These are phyloP conservation scores for Cirrhinus molitorella DNA, from an alignment of 2,797 vertebrate species.

Conservation along the genomic window DNA sequence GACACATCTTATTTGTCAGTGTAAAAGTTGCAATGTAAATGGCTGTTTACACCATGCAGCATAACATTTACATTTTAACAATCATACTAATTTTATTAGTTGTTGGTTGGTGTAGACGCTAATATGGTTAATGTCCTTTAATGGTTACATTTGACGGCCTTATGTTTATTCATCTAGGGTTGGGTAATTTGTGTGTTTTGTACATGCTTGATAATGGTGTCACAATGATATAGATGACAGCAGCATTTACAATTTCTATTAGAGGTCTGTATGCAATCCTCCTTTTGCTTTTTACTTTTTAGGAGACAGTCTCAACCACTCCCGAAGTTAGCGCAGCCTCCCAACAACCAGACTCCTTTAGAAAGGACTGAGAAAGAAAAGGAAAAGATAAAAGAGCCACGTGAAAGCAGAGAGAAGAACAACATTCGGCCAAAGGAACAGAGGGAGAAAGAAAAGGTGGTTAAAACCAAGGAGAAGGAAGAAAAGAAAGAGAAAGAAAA, in stretches of 20 bases:
- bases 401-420: slow-evolving; percentile 71
- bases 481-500: slow-evolving; percentile 57
- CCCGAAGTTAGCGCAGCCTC: slow-evolving; percentile 79
- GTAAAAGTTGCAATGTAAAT: no score
- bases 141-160: no score
- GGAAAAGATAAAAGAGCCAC: slow-evolving; percentile 70
- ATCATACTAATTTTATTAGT: background rate
- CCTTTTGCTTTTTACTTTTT: slow-evolving; percentile 42
- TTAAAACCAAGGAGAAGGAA: slow-evolving; percentile 59
- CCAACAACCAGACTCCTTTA: slow-evolving; percentile 70
- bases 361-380: slow-evolving; percentile 60
- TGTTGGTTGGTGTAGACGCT: no score
- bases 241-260: background rate
- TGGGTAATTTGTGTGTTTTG: background rate
- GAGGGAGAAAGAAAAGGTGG: slow-evolving; percentile 48
- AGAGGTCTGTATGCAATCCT: background rate
- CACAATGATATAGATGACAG: background rate
- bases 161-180: background rate
- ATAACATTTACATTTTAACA: background rate
- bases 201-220: background rate
- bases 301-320: slow-evolving; percentile 81
- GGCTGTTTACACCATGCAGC: background rate
- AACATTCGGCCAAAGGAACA: slow-evolving; percentile 61
- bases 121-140: no score
- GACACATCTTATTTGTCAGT: background rate